Conservation (phyloP, 1,140 invertebrate genomes). For the Danaus melanippus region DNA sequence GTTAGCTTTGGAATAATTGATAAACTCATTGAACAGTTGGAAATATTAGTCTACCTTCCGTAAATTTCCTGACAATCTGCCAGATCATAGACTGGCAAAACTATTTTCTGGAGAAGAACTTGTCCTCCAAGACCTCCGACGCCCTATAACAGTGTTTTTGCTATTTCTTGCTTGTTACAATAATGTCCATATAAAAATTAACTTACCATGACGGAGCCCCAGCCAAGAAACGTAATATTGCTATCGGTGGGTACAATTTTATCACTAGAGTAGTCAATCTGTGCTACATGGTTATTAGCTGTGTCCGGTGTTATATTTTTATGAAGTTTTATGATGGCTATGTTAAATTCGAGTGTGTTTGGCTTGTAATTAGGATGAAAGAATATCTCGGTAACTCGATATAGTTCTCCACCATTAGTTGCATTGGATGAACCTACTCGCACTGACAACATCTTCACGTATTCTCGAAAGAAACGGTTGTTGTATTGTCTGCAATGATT, state of each 20-base stretch:
- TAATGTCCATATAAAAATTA: not conserved
- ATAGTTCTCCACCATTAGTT: slow-evolving; percentile 45
- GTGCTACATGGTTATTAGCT: slow-evolving; percentile 16
- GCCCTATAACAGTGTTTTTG: slow-evolving; percentile 23
- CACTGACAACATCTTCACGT: slow-evolving; percentile 52
- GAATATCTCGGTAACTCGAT: slow-evolving; percentile 45
- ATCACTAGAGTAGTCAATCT: slow-evolving; percentile 33
- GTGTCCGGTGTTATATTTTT: slow-evolving; percentile 42
- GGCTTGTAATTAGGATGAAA: slow-evolving; percentile 65
- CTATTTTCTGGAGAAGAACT: slow-evolving; percentile 44
- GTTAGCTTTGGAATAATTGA: not conserved
- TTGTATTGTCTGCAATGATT: slow-evolving; percentile 46
- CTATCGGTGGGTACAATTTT: slow-evolving; percentile 35
- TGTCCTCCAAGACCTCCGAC: slow-evolving; percentile 34
- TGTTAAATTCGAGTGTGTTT: slow-evolving; percentile 48
- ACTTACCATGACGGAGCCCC: slow-evolving; percentile 58
- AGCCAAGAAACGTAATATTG: slow-evolving; percentile 50
- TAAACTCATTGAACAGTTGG: not conserved
- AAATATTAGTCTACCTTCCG: slow-evolving; percentile 34
- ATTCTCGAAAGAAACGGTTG: slow-evolving; percentile 59
- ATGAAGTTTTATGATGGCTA: slow-evolving; percentile 44
- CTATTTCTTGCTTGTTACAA: not conserved
- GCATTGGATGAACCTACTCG: slow-evolving; percentile 52
- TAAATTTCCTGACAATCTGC: slow-evolving; percentile 52
- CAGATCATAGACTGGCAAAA: slow-evolving; percentile 45